Percentiles rank a stretch among this genome's conserved stretches.
phyloP scores from a whole-genome alignment of 2,113 vertebrate species.

The Paramisgurnus dabryanus region DNA sequence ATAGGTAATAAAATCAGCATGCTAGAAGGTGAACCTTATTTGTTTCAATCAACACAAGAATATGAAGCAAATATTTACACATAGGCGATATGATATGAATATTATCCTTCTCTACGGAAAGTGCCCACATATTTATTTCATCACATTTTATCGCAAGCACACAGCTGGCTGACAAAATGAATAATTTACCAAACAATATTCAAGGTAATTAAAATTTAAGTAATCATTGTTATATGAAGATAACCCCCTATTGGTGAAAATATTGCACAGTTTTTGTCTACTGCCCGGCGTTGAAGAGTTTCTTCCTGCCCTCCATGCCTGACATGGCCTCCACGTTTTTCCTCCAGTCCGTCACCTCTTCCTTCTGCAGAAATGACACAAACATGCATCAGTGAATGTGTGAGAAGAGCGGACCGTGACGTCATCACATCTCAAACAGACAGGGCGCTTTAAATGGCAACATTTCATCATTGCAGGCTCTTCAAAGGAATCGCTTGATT shows the following conservation, averaged over 20 bases:
- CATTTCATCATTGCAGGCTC: slow-evolving; percentile 3
- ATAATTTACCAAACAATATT: slow-evolving; percentile 30
- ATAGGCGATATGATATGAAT: slow-evolving; percentile 40
- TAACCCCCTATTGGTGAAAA: background rate
- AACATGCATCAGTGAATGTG: slow-evolving; percentile 12
- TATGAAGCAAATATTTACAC: slow-evolving; percentile 50
- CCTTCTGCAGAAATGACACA: slow-evolving; percentile 50
- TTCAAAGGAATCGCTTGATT: slow-evolving; percentile 27
- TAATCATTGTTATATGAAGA: background rate
- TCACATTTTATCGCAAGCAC: slow-evolving; percentile 13
- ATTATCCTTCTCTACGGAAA: slow-evolving; percentile 33
- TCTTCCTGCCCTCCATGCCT: slow-evolving; percentile 72
- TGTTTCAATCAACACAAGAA: slow-evolving; percentile 41
- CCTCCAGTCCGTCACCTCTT: slow-evolving; percentile 70
- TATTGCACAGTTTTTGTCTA: slow-evolving; percentile 30
- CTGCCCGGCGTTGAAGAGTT: slow-evolving; percentile 64
- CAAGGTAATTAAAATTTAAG: slow-evolving; percentile 28
- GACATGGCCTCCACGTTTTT: slow-evolving; percentile 73
- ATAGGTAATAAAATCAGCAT: slow-evolving; percentile 10
- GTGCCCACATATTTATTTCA: slow-evolving; percentile 21
- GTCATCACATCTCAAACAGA: background rate
- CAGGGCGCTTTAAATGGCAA: slow-evolving; percentile 20
- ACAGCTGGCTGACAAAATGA: slow-evolving; percentile 33
- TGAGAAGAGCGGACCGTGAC: background rate
- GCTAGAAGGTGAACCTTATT: slow-evolving; percentile 40